Conservation (phyloP, 2,113 vertebrate species). For the Rhinoptilus africanus region DNA sequence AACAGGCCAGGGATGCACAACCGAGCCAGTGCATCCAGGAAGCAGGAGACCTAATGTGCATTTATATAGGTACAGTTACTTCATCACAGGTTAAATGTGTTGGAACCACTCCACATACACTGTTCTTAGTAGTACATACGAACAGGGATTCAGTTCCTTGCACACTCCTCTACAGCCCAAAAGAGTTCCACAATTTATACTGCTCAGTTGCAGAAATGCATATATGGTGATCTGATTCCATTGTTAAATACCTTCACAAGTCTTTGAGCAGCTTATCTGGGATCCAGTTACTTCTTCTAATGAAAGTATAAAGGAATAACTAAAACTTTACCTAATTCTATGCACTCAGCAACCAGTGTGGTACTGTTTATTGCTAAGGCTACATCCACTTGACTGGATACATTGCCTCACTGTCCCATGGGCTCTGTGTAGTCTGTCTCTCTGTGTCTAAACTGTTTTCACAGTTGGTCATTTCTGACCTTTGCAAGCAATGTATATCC, state of each 20-base stretch:
- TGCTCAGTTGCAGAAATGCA: neutral
- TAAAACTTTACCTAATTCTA: neutral
- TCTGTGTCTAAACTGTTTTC: neutral
- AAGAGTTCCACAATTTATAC: neutral
- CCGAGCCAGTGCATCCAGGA: neutral
- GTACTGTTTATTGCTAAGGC: neutral
- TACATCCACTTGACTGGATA: neutral
- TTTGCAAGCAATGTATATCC: neutral
- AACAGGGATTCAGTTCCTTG: neutral
- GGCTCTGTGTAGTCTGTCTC: neutral
- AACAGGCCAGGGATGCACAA: neutral
- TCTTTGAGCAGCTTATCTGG: neutral
- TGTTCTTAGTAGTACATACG: neutral
- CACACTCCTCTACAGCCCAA: neutral
- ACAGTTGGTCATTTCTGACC: neutral
- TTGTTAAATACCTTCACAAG: neutral
- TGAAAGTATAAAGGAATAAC: neutral
- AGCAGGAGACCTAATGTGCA: neutral
- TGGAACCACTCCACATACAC: neutral
- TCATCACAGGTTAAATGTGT: neutral
- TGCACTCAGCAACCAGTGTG: neutral
- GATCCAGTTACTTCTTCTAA: neutral
- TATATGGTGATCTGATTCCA: neutral
- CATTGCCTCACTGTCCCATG: neutral
- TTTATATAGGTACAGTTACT: neutral